Evolutionary conservation across 2,888 invertebrate genomes (phyloP), one percentile per base, ranked within the genome.

Genomic region (Drosophila hamatofila): DNA sequence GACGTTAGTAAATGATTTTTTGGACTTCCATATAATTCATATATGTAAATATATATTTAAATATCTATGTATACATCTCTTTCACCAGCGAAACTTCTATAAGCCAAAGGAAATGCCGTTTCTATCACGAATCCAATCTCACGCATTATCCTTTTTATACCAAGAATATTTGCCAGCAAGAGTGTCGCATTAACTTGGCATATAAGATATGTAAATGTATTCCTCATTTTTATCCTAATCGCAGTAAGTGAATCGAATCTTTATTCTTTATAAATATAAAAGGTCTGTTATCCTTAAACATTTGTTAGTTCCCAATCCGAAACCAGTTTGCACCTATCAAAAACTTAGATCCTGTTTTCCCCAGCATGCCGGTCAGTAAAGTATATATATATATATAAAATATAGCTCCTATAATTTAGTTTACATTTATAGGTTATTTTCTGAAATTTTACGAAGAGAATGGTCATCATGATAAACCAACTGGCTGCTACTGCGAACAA

Each of bases 171-270:
- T 93, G 93, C 48, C 64, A 81, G 8, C 93, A 93, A 57, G 92
- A 93, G 64, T 93, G 93, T 56, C 91, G 93, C 5, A 75, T 93
- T 0, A 90, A 92, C 62, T 72, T 92, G 62, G 92, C 92, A 0
- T 91, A 84, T 33, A 78, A 81, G 37, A 72, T 84, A 14, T 93
- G 93, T 60, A 89, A 91, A 71, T 93, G 93, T 44, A 93, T 93
- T 73, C 93, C 93, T 3, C 93, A 93, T 72, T 93, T 93, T 69
- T 93, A 93, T 82, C 92, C 93, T 1, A 93, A 93, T 75, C 81
- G 81, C 55, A 82, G 92, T 92, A 74, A 80, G 83, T 41, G 4
- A 33, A 48, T 8, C 3, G 2, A 44, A 30, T 25, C 12, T 21
- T 0, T 25, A 8, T 9, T 8, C 4, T 1, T 9, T 12, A 11